Conservation (phyloP, 2,888 invertebrate species). For the Trissolcus brochymenae region DNA sequence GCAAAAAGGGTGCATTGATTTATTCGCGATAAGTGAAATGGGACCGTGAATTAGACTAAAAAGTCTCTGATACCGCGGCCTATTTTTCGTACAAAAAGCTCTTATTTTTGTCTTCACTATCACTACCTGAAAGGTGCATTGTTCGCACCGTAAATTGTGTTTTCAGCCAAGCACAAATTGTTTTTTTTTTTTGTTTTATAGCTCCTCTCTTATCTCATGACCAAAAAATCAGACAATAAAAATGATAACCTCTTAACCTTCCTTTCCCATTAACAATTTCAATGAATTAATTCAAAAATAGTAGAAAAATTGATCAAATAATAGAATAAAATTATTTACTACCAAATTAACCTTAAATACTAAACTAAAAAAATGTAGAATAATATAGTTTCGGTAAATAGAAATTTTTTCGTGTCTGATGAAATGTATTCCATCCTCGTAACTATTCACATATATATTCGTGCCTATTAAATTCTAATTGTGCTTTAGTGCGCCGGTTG, state of each 20-base stretch:
- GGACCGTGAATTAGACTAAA: slow-evolving; percentile 11
- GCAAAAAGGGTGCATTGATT: slow-evolving; percentile 35
- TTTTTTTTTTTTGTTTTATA: slow-evolving; percentile 3
- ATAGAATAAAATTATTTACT: too few relatives aligned
- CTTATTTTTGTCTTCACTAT: neutral
- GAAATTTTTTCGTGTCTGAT: too few relatives aligned
- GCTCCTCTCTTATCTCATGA: neutral
- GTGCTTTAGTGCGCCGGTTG: neutral
- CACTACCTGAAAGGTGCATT: slow-evolving; percentile 15
- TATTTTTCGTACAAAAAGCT: slow-evolving; percentile 11
- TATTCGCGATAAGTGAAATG: slow-evolving; percentile 21
- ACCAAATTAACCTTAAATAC: too few relatives aligned
- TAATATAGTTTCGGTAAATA: too few relatives aligned
- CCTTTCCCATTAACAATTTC: too few relatives aligned
- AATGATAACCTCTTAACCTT: neutral
- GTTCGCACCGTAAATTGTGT: slow-evolving; percentile 8
- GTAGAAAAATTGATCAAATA: neutral
- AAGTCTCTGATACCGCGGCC: slow-evolving; percentile 1
- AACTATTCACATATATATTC: neutral
- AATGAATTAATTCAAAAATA: neutral
- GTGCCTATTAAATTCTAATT: neutral
- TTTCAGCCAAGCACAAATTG: neutral
- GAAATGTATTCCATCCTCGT: too few relatives aligned
- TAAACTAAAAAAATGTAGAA: too few relatives aligned
- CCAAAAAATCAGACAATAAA: neutral